phyloP scores from a whole-genome alignment of 2,797 vertebrate genomes.

The Sciurus carolinensis region DNA sequence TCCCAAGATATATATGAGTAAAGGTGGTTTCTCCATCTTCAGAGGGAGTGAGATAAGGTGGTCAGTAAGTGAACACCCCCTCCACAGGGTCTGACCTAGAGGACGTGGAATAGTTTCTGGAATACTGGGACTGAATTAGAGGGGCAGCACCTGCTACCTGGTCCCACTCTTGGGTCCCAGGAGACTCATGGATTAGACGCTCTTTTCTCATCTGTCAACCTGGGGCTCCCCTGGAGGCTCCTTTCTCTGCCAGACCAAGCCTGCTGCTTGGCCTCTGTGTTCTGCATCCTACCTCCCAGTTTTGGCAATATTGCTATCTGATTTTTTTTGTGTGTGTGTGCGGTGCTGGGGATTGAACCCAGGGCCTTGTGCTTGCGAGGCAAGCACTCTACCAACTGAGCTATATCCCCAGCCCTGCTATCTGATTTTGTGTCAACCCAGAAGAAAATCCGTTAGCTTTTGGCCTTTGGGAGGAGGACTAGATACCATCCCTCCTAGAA shows the following conservation, averaged over 20 bases:
- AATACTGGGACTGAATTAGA: rapidly evolving
- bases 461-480: background rate
- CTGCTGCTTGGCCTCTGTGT: background rate
- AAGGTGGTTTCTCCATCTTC: background rate
- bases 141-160: background rate
- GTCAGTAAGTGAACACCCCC: background rate
- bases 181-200: background rate
- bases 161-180: background rate
- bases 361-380: too few relatives aligned
- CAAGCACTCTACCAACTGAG: too few relatives aligned
- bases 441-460: background rate
- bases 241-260: too few relatives aligned
- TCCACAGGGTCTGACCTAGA: background rate
- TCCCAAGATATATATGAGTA: rapidly evolving
- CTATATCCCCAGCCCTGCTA: too few relatives aligned
- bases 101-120: too few relatives aligned
- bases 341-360: too few relatives aligned
- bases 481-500: rapidly evolving
- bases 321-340: too few relatives aligned
- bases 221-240: rapidly evolving
- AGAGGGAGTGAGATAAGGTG: background rate
- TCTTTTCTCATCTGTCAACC: background rate
- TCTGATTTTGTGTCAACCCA: background rate
- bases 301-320: rapidly evolving
- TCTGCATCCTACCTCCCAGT: background rate